These are phyloP conservation scores for Telmatochromis sp. DNA, from an alignment of 2,113 vertebrate species.

Conservation along the genomic window DNA sequence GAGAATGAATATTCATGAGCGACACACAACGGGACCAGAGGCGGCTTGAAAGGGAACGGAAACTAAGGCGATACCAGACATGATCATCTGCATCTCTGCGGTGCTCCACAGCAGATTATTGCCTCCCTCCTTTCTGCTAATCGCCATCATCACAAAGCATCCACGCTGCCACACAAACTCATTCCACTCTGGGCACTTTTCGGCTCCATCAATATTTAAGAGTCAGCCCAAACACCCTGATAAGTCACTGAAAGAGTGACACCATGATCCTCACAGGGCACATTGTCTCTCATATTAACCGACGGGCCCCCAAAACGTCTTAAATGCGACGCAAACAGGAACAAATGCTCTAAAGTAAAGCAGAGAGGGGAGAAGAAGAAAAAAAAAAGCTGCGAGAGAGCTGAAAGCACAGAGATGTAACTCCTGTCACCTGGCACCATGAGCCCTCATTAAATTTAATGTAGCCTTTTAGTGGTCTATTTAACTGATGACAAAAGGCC, in stretches of 20 bases:
- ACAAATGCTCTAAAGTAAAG: neutral
- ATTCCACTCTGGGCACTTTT: slow-evolving; percentile 28
- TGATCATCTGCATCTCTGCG: neutral
- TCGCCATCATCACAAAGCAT: slow-evolving; percentile 25
- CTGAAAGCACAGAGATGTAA: neutral
- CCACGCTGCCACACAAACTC: slow-evolving; percentile 17
- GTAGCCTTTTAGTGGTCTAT: slow-evolving; percentile 32
- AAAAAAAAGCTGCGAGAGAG: neutral
- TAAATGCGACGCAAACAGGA: neutral
- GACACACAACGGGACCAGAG: neutral
- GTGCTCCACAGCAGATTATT: neutral
- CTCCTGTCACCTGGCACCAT: slow-evolving; percentile 5
- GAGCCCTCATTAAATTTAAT: slow-evolving; percentile 47
- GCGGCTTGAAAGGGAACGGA: neutral
- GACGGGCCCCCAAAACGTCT: neutral
- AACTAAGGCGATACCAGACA: neutral
- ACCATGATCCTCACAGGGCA: neutral
- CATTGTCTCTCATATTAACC: neutral
- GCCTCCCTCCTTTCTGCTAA: neutral
- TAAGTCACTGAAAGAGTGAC: neutral
- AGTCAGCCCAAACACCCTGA: neutral
- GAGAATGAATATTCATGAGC: neutral
- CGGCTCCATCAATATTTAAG: slow-evolving; percentile 44
- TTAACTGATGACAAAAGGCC: slow-evolving; percentile 49
- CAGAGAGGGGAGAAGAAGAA: neutral